Conservation (phyloP, 2,888 invertebrate species). For the Hydrotaea diabolus region DNA sequence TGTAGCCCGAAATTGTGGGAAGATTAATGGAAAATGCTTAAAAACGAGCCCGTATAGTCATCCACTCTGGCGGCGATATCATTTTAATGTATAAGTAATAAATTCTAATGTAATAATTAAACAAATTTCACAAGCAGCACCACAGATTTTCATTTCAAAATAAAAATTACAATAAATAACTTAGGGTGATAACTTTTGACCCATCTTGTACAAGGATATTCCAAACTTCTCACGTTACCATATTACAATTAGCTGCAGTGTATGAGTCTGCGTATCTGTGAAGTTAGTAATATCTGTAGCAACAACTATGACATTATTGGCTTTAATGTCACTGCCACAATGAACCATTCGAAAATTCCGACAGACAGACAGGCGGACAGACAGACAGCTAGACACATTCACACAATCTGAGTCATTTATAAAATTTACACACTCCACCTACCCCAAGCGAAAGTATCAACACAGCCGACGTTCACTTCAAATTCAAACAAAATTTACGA, state of each 20-base stretch:
- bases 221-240: too few relatives aligned
- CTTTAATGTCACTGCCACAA: conserved; percentile 60
- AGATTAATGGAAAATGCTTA: too few relatives aligned
- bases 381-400: conserved; percentile 30
- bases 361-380: conserved; percentile 24
- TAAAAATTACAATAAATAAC: too few relatives aligned
- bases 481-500: conserved; percentile 29
- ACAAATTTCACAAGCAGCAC: too few relatives aligned
- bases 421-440: conserved; percentile 56
- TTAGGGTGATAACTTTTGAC: too few relatives aligned
- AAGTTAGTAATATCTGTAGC: conserved; percentile 47
- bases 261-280: neutral
- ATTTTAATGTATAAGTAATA: too few relatives aligned
- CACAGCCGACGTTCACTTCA: conserved; percentile 40
- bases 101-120: too few relatives aligned
- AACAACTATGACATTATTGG: conserved; percentile 63
- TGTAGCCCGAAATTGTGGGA: too few relatives aligned
- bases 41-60: too few relatives aligned
- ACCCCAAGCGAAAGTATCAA: conserved; percentile 29
- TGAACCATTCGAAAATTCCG: conserved; percentile 48
- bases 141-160: too few relatives aligned
- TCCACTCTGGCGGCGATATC: too few relatives aligned
- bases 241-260: neutral
- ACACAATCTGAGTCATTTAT: conserved; percentile 59
- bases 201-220: too few relatives aligned